Percentiles rank a stretch among this genome's conserved stretches.
phyloP scores from a whole-genome alignment of 2,888 invertebrate genomes.

The Escarpia spicata region DNA sequence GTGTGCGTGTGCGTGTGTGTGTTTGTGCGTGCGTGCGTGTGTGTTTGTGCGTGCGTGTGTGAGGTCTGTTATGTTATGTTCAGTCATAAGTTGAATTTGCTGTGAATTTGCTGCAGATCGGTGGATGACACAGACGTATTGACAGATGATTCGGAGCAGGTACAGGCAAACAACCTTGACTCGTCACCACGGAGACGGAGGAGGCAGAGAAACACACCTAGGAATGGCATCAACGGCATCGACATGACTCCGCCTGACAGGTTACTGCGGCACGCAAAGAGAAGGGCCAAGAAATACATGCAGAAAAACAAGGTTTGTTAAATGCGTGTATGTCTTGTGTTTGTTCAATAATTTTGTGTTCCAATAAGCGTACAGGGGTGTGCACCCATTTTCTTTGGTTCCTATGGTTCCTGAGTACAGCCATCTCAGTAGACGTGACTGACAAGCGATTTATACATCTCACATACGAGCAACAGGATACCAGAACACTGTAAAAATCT shows the following conservation, averaged over 20 bases:
- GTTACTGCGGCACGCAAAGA: conserved; percentile 50
- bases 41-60: not conserved
- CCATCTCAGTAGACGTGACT: no score
- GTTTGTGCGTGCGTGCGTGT: not conserved
- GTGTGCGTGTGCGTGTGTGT: not conserved
- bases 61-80: not conserved
- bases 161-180: not conserved
- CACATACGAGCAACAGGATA: no score
- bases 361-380: no score
- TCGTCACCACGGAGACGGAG: not conserved
- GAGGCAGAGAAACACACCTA: not conserved
- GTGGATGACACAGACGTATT: not conserved
- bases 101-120: not conserved
- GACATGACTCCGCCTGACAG: conserved; percentile 60
- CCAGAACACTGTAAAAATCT: no score
- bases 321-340: conserved; percentile 9
- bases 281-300: conserved; percentile 47
- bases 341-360: not conserved
- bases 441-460: no score
- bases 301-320: conserved; percentile 48
- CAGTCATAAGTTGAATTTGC: not conserved
- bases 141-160: not conserved
- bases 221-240: conserved; percentile 48
- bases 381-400: no score
- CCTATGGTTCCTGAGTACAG: no score